A percentile compares a stretch with the other conserved stretches of the same genome.
Conservation (phyloP, 2,888 invertebrate genomes). For the Oscheius sp. region DNA sequence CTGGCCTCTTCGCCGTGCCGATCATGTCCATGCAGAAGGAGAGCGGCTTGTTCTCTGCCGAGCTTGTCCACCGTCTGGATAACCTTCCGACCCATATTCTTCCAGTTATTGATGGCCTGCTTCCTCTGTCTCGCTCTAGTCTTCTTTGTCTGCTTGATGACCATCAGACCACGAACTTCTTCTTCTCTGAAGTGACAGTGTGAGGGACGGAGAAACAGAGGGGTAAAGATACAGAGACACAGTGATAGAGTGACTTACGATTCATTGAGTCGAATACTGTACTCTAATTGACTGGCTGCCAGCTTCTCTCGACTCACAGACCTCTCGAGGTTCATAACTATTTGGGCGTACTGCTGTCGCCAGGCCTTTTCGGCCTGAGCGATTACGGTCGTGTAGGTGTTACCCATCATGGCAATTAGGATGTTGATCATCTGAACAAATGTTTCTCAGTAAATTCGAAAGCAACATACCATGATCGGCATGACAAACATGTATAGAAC, state of each 20-base stretch:
- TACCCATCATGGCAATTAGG: slow-evolving; percentile 99
- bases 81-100: slow-evolving; percentile 79
- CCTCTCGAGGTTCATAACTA: slow-evolving; percentile 93
- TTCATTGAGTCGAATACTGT: slow-evolving; percentile 81
- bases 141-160: slow-evolving; percentile 95
- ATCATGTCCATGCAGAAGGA: slow-evolving; percentile 70
- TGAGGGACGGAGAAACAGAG: background rate
- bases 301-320: slow-evolving; percentile 91
- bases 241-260: slow-evolving; percentile 1
- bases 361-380: slow-evolving; percentile 98
- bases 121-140: slow-evolving; percentile 95
- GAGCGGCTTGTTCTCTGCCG: slow-evolving; percentile 66
- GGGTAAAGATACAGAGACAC: too few relatives aligned
- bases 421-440: slow-evolving; percentile 7
- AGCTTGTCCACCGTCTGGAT: slow-evolving; percentile 70
- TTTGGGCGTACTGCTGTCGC: slow-evolving; percentile 99
- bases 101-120: slow-evolving; percentile 96
- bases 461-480: slow-evolving; percentile 84
- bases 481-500: slow-evolving; percentile 97
- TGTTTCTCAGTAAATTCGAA: background rate
- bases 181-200: slow-evolving; percentile 13
- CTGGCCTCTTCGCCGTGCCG: slow-evolving; percentile 44
- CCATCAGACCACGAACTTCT: slow-evolving; percentile 84
- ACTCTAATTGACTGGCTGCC: slow-evolving; percentile 90
- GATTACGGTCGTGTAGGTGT: slow-evolving; percentile 96